Conservation (phyloP, 2,888 invertebrate genomes). For the Pardosa pseudoannulata region DNA sequence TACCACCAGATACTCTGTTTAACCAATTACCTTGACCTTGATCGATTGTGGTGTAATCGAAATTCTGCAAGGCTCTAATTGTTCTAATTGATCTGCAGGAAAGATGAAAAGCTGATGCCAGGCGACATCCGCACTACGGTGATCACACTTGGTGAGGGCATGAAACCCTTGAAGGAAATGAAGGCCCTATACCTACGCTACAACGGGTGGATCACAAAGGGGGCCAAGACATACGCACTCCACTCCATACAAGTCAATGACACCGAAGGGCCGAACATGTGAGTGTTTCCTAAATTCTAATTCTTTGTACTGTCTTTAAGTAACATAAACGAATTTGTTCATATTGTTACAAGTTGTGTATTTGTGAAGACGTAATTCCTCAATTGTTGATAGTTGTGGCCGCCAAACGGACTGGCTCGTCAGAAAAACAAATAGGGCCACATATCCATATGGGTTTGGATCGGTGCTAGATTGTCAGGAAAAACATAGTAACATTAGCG, state of each 20-base stretch:
- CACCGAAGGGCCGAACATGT: conserved; percentile 26
- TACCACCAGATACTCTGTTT: too few relatives aligned
- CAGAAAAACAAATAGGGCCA: too few relatives aligned
- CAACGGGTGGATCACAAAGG: conserved; percentile 54
- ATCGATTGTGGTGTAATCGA: too few relatives aligned
- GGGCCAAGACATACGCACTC: conserved; percentile 32
- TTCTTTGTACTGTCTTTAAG: neutral
- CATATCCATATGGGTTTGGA: too few relatives aligned
- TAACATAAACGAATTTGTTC: neutral
- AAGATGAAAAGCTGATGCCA: conserved; percentile 57
- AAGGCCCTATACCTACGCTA: conserved; percentile 23
- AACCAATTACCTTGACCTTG: too few relatives aligned
- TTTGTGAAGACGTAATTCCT: neutral
- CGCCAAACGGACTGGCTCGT: too few relatives aligned
- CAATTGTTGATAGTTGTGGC: neutral
- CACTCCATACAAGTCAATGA: conserved; percentile 23
- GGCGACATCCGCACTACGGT: conserved; percentile 22
- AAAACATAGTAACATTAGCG: too few relatives aligned
- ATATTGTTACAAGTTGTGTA: neutral
- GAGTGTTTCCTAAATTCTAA: neutral
- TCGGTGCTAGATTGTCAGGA: too few relatives aligned
- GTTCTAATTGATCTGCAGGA: too few relatives aligned
- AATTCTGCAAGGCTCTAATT: too few relatives aligned
- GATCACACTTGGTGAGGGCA: conserved; percentile 4
- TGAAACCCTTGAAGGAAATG: conserved; percentile 8